Percentiles rank a stretch among this genome's conserved stretches.
Evolutionary conservation across 2,797 vertebrate genomes (phyloP).

Genomic region (Tolypeutes matacus): DNA sequence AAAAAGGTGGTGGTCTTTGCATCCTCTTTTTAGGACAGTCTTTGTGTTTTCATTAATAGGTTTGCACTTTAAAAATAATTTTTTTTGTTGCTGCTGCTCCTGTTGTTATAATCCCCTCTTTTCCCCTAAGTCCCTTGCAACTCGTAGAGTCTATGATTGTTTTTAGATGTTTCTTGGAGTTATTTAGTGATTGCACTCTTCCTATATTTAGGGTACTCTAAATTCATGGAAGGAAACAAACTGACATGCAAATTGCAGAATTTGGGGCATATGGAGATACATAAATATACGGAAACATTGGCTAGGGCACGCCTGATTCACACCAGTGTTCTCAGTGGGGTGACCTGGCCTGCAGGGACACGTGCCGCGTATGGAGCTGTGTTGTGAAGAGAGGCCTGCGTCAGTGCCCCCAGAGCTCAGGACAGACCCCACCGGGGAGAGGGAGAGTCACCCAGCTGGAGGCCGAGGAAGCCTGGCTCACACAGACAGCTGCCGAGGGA

Average conservation of each 20-base stretch:
- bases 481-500: no score
- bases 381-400: background rate
- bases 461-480: background rate
- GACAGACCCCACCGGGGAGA: background rate
- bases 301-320: background rate
- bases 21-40: conserved; percentile 16
- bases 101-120: background rate
- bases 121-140: background rate
- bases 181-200: background rate
- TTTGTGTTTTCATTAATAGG: background rate
- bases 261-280: background rate
- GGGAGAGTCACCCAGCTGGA: background rate
- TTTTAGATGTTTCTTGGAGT: conserved; percentile 1
- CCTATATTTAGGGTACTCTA: background rate
- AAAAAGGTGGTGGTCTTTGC: background rate
- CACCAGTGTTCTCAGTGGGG: background rate
- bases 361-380: background rate
- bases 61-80: background rate
- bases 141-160: background rate
- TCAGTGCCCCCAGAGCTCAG: accelerated
- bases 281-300: background rate
- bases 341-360: background rate
- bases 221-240: background rate
- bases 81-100: background rate
- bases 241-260: background rate